A percentile compares a stretch with the other conserved stretches of the same genome.
These are phyloP conservation scores for Ochotona princeps DNA, from an alignment of 2,113 vertebrate species.

Conservation along the genomic window DNA sequence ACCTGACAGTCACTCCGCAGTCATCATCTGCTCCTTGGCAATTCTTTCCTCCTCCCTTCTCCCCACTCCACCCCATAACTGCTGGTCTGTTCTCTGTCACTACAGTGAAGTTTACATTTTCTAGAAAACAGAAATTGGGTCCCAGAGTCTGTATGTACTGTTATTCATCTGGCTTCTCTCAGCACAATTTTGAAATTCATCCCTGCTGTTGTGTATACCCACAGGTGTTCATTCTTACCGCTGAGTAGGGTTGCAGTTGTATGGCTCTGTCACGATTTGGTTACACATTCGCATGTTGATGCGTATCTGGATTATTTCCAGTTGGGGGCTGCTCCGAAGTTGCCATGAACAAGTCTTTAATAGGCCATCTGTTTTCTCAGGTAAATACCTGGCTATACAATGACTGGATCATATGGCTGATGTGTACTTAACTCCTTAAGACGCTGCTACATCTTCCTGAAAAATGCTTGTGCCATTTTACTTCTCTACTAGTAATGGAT, in stretches of 20 bases:
- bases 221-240: neutral
- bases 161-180: neutral
- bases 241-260: too few species aligned
- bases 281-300: neutral
- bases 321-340: neutral
- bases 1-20: neutral
- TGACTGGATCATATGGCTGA: neutral
- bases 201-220: too few species aligned
- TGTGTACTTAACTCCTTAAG: neutral
- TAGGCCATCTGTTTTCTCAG: neutral
- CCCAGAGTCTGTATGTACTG: neutral
- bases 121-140: neutral
- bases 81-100: neutral
- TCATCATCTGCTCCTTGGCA: neutral
- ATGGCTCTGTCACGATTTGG: neutral
- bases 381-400: neutral
- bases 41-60: neutral
- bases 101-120: neutral
- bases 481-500: neutral
- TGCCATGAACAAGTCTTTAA: neutral
- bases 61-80: neutral
- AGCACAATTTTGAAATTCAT: neutral
- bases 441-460: neutral
- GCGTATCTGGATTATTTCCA: neutral
- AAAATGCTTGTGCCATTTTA: neutral